Conservation (phyloP, 2,113 vertebrate species). For the Phalacrocorax brasilianus region DNA sequence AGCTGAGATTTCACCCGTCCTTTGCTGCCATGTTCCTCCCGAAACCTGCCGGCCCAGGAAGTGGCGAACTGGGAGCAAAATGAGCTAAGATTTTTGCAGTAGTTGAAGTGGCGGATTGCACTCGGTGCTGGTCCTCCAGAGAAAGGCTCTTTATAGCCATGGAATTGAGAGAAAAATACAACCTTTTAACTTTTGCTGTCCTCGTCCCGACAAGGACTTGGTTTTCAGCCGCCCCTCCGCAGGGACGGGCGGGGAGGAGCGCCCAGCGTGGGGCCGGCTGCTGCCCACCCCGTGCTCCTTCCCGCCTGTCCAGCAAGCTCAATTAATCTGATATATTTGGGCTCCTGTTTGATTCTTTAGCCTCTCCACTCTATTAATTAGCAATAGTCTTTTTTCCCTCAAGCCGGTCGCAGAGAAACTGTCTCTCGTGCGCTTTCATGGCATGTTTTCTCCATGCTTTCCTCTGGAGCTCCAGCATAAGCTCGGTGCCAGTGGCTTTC, state of each 20-base stretch:
- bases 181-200: neutral
- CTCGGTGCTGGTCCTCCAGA: neutral
- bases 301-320: neutral
- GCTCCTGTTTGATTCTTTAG: neutral
- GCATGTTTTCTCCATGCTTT: neutral
- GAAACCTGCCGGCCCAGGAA: neutral
- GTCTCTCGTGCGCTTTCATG: accelerated
- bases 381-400: neutral
- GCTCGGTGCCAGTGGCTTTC: accelerated
- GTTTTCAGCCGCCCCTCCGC: neutral
- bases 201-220: accelerated
- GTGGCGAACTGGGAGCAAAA: neutral
- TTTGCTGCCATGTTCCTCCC: neutral
- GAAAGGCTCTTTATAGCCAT: neutral
- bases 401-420: neutral
- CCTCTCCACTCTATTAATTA: neutral
- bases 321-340: neutral
- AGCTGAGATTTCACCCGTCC: neutral
- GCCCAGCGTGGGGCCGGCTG: accelerated
- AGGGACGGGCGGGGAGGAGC: neutral
- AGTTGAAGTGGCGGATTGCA: neutral
- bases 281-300: neutral
- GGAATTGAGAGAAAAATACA: neutral
- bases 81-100: neutral
- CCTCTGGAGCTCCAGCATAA: neutral